Base-by-base conservation (phyloP, 2,888 invertebrate species). In the Atherix ibis region DNA sequence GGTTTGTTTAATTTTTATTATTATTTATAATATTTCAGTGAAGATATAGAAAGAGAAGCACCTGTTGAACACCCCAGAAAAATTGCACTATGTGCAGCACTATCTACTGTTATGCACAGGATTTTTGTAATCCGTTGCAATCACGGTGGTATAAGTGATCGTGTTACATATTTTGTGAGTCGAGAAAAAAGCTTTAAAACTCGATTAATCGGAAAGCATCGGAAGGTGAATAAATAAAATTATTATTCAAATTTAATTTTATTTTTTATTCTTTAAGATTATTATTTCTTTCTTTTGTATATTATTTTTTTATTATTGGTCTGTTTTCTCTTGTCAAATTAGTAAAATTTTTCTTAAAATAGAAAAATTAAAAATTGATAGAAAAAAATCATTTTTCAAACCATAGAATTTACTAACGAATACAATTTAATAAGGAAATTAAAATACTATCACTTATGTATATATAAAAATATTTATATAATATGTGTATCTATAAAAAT, bases 161-260 rank as follows among this genome's bases (percentile, higher is more conserved):
- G 79, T 44, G 79, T 79, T 46, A 82, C 83, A 42, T 81, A 78
- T 38, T 89, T 85, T 59, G 78, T 88, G 33, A 78, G 79, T 48
- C 82, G 82, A 54, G 87, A 88, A 51, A 84, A 84, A 56, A 75
- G 77, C 36, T 71, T 78, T 46, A 66, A 71, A 40, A 73, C 73
- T 45, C 71, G 74, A 42, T 62, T 79, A 37, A 73, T 78, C 45
- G 76, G 73, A 46, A 73, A 73, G 54, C 69, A 68, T 42, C 67
- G 76, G 61, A 75, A 76, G 65, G 71, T 71, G 50, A 36, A 48
- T 37, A 13, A 26, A 3, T 32, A 3, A 19, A 18, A 18, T 31
- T n/a, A n/a, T n/a, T n/a, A n/a, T n/a, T 3, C 12, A 27, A 6
- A 27, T 9, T n/a, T n/a, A n/a, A n/a, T n/a, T n/a, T 24, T 24